Conservation (phyloP, 2,888 invertebrate genomes). For the Stratiomys singularior region DNA sequence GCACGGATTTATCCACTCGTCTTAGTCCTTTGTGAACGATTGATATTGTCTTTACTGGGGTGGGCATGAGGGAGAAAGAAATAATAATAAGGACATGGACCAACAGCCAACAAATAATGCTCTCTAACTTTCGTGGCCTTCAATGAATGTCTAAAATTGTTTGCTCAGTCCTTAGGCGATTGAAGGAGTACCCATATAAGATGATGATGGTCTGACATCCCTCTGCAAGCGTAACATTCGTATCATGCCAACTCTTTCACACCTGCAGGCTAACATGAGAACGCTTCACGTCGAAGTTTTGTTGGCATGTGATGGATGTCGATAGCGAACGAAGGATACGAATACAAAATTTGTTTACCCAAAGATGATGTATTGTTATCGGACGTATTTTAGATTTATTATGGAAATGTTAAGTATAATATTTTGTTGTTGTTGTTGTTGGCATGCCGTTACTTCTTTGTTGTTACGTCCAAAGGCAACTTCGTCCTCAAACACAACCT, state of each 20-base stretch:
- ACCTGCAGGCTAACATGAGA: neutral
- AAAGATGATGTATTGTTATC: constrained; percentile 63
- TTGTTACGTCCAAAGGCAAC: constrained; percentile 33
- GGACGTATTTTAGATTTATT: constrained; percentile 62
- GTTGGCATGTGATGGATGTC: constrained; percentile 51
- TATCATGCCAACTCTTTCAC: constrained; percentile 49
- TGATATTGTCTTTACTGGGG: neutral
- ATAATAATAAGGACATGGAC: constrained; percentile 37
- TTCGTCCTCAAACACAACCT: neutral
- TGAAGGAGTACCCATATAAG: constrained; percentile 49
- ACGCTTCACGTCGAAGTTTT: constrained; percentile 8
- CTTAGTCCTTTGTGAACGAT: constrained; percentile 23
- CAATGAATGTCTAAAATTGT: constrained; percentile 53
- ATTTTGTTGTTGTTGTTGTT: constrained; percentile 43
- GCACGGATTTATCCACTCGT: constrained; percentile 18
- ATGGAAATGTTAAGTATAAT: constrained; percentile 53
- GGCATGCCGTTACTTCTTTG: constrained; percentile 30
- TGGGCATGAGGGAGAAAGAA: constrained; percentile 15
- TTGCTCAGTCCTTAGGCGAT: constrained; percentile 52
- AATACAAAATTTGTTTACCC: constrained; percentile 62
- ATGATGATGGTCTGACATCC: constrained; percentile 43
- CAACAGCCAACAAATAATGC: constrained; percentile 46
- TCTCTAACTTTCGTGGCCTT: constrained; percentile 49
- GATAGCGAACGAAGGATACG: constrained; percentile 55
- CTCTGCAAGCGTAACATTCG: constrained; percentile 49